phyloP scores from a whole-genome alignment of 2,113 vertebrate genomes.

The Cyprinodon brontotheroides region DNA sequence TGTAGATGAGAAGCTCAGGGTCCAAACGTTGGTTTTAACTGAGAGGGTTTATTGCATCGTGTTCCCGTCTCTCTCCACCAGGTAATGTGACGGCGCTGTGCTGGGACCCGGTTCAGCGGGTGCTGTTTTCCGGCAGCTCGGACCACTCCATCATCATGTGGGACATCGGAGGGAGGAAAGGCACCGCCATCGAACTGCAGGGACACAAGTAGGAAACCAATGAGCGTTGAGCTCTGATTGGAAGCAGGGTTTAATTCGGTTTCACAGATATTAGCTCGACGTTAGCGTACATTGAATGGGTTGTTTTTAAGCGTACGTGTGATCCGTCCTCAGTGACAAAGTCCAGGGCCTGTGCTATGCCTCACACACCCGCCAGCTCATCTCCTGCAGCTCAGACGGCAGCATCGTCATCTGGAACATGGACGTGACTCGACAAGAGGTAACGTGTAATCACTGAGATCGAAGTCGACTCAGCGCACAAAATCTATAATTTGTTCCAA shows the following conservation, averaged over 20 bases:
- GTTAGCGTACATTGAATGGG: not conserved
- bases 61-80: slow-evolving; percentile 46
- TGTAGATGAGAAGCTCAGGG: no score
- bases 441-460: slow-evolving; percentile 49
- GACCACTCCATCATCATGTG: slow-evolving; percentile 99
- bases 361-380: slow-evolving; percentile 94
- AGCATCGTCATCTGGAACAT: slow-evolving; percentile 98
- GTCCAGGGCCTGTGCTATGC: slow-evolving; percentile 94
- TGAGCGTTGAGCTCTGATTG: not conserved
- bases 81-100: slow-evolving; percentile 94
- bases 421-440: slow-evolving; percentile 97
- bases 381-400: slow-evolving; percentile 94
- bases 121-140: slow-evolving; percentile 95
- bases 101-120: slow-evolving; percentile 92
- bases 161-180: slow-evolving; percentile 98
- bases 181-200: slow-evolving; percentile 96
- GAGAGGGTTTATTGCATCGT: not conserved
- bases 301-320: slow-evolving; percentile 2
- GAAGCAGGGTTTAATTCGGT: not conserved
- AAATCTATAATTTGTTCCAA: slow-evolving; percentile 5
- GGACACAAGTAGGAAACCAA: slow-evolving; percentile 89
- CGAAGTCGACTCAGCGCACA: not conserved
- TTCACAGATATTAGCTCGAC: not conserved
- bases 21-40: no score
- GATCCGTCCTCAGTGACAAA: slow-evolving; percentile 84